A percentile compares a stretch with the other conserved stretches of the same genome.
These are phyloP conservation scores for Drosophila histrio DNA, from an alignment of 2,888 invertebrate species.

Conservation along the genomic window DNA sequence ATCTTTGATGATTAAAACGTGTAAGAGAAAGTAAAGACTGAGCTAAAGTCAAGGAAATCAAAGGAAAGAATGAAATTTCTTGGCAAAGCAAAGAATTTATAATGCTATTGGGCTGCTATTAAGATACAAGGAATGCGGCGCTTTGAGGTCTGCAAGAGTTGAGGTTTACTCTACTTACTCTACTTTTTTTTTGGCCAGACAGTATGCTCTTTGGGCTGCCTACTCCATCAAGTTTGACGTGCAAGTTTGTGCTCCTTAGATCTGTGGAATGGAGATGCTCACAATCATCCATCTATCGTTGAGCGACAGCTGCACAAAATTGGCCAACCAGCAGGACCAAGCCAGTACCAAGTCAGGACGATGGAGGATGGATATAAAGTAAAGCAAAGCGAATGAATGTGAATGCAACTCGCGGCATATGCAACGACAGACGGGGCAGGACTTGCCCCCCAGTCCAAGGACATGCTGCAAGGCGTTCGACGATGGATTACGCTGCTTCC, in stretches of 20 bases:
- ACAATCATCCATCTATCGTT: constrained; percentile 52
- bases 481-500: constrained; percentile 73
- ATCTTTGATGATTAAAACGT: background rate
- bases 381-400: constrained; percentile 27
- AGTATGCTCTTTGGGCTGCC: constrained; percentile 21
- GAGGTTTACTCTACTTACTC: background rate
- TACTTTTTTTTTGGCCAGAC: background rate
- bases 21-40: background rate
- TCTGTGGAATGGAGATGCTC: constrained; percentile 38
- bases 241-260: constrained; percentile 24
- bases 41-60: background rate
- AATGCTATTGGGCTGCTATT: background rate
- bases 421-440: constrained; percentile 35
- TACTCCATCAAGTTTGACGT: constrained; percentile 51
- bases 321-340: constrained; percentile 26
- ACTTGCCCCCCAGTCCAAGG: constrained; percentile 42
- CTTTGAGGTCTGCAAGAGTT: background rate
- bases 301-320: constrained; percentile 59
- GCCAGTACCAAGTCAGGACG: background rate
- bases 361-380: constrained; percentile 6
- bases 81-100: background rate
- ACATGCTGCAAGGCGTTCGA: constrained; percentile 62
- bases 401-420: constrained; percentile 55
- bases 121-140: background rate
- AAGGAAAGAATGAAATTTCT: background rate